Percentiles rank a stretch among this genome's conserved stretches.
Conservation (phyloP, 2,113 vertebrate genomes). For the Himantopus leucocephalus region DNA sequence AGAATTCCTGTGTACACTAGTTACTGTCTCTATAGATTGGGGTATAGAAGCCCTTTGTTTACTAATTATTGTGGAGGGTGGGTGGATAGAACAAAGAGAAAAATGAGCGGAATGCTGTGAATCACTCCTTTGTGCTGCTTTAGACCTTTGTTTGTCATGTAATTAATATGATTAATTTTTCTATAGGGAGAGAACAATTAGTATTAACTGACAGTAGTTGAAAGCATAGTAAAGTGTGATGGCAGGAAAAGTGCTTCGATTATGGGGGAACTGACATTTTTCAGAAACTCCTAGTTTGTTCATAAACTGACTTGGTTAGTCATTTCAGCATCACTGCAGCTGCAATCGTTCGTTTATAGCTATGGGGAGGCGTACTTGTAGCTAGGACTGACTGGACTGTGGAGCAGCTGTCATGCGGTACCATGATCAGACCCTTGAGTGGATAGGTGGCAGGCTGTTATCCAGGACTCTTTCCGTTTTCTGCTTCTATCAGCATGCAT, state of each 20-base stretch:
- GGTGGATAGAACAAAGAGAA: background rate
- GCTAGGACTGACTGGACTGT: background rate
- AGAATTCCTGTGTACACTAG: background rate
- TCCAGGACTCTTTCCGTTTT: background rate
- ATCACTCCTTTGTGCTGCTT: background rate
- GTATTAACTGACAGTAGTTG: background rate
- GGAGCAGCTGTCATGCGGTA: accelerated
- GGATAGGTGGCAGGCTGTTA: background rate
- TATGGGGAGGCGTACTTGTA: background rate
- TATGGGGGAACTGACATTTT: background rate
- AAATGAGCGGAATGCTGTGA: background rate
- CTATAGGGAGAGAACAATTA: background rate
- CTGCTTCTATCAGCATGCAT: accelerated
- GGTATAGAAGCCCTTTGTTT: background rate
- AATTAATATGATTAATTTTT: background rate
- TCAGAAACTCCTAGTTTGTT: background rate
- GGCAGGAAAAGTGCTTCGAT: background rate
- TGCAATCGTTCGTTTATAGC: background rate
- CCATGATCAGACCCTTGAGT: background rate
- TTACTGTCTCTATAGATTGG: background rate
- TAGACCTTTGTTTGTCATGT: background rate
- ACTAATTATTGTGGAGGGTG: background rate
- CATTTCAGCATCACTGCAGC: background rate
- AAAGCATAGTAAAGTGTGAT: background rate
- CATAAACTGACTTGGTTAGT: background rate